Base-by-base conservation (phyloP, 2,888 invertebrate genomes). In the Aromia moschata region DNA sequence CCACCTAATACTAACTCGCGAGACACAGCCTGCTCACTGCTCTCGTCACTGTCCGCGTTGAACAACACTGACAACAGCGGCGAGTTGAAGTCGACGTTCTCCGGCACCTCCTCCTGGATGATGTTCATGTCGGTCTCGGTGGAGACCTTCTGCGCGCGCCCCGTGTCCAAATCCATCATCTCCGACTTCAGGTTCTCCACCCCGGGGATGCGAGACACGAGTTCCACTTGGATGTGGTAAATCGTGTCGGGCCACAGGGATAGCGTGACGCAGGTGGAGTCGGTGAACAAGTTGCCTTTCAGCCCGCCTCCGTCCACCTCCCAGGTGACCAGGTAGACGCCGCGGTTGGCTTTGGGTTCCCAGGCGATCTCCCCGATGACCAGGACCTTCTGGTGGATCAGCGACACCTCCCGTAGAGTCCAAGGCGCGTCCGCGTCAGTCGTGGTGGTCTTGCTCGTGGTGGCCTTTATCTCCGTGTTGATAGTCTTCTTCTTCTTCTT, bases 231-330 rank as follows among this genome's bases (percentile, higher is more conserved):
- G 74, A 92, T 90, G 80, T 90, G 89, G 80, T 91, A 92, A 67
- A 90, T 81, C 40, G 91, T 91, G 78, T 91, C 90, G 45, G 91
- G 91, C 91, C 91, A 92, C 49, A 92, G 82, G 56, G 91, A 91
- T 68, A 92, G 80, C 53, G 91, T 91, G 62, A 92, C 91, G 73
- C 89, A 86, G 58, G 90, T 90, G 51, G 90, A 89, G 79, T 92
- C 91, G 37, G 92, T 92, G 80, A 91, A 90, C 65, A 92, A 83
- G 80, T 92, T 91, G 66, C 92, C 92, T 81, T 90, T 91, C 60
- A 92, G 83, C 65, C 91, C 91, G 69, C 91, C 91, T 58, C 91
- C 91, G 74, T 89, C 89, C 54, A 92, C 89, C 84, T 92, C 92
- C 92, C 92, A 92, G 62, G 91, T 91, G 51, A 92, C 91, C 74